Base-by-base conservation (phyloP, 2,888 invertebrate genomes). In the Synergus japonicus region DNA sequence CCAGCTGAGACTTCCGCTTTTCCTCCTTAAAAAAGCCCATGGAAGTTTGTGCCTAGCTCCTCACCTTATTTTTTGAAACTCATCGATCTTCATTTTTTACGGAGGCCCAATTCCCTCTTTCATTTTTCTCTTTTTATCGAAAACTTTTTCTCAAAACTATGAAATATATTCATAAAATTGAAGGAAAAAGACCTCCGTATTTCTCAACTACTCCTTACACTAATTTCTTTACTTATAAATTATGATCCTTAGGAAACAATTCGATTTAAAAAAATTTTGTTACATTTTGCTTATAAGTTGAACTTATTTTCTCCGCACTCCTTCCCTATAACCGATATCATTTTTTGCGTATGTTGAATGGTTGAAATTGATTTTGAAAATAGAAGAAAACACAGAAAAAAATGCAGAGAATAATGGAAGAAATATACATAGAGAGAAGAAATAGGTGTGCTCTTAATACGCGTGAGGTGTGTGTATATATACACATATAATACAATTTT, bases 1-100 rank as follows among this genome's bases (percentile, higher is more conserved):
- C 90, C 91, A 91, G 88, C 87, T 86, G 80, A 90, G 87, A 85
- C 86, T 90, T 85, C 88, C 89, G 82, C 88, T 87, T 89, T 88
- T 91, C 87, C 90, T 90, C 90, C 90, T 91, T 87, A 88, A 91
- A 90, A 89, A 90, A 90, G 85, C 85, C 87, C 86, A 88, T 84
- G 85, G 86, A 84, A 86, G 85, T 86, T 85, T 87, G 85, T 85
- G 85, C 86, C 85, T 83, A 83, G 79, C 84, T 83, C 15, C 18
- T 69, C 46, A 69, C 46, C 46, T 8, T 49, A 22, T 46, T 46
- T 44, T 44, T 13, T 37, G 41, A 41, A 64, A 41, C 64, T 15
- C 41, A 37, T 64, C 5, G 64, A 18, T 58, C 18, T 29, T 64
- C n/a, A 64, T 15, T 64, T 37, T 37, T 12, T 15, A 64, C 37